Conservation (phyloP, 2,797 vertebrate genomes). For the Anguilla obscura region DNA sequence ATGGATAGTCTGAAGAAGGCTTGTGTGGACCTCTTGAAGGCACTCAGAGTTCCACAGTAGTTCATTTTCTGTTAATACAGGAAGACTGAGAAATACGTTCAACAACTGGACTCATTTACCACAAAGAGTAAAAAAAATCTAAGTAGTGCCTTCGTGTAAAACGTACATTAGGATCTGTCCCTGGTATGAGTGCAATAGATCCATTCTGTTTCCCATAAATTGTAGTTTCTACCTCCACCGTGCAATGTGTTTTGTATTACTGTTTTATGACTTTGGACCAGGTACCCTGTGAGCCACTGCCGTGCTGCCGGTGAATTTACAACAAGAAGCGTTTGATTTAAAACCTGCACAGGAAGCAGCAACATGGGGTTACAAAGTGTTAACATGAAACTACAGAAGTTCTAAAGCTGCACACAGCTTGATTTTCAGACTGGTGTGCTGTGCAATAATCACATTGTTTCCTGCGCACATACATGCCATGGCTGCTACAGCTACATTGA, state of each 20-base stretch:
- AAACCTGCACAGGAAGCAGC: constrained; percentile 40
- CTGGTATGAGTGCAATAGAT: neutral
- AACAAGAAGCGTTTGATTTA: constrained; percentile 48
- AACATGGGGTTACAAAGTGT: constrained; percentile 45
- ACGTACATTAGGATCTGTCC: neutral
- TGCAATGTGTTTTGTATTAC: constrained; percentile 44
- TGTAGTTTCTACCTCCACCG: constrained; percentile 43
- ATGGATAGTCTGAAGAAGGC: neutral
- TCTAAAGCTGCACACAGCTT: no score
- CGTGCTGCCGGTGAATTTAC: constrained; percentile 33
- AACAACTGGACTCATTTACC: neutral
- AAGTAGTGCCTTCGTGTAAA: neutral
- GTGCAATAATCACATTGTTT: constrained; percentile 20
- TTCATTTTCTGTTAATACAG: neutral
- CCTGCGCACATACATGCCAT: no score
- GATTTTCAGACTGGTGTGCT: constrained; percentile 19
- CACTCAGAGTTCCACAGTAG: neutral
- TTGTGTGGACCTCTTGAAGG: neutral
- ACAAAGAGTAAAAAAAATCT: neutral
- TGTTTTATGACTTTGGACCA: constrained; percentile 50
- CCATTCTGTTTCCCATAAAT: constrained; percentile 22
- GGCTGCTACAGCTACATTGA: no score
- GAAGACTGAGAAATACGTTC: neutral
- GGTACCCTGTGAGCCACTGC: constrained; percentile 40
- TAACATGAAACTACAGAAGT: no score